Base-by-base conservation (phyloP, 1,140 invertebrate genomes). In the Drosophila ercepeae region DNA sequence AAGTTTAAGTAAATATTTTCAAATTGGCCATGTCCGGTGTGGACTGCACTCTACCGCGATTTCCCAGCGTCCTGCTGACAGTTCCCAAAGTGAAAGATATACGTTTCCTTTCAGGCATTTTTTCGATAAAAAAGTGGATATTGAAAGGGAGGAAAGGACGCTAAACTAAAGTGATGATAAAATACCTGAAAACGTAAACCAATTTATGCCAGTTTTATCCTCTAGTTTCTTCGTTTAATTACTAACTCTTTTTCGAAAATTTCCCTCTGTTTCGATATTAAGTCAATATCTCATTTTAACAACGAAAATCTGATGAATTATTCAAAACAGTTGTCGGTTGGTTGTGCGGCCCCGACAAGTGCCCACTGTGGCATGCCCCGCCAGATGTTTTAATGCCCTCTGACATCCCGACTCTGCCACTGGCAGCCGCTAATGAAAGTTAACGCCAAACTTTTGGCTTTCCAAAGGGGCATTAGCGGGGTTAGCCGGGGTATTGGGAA, bases 1-100 rank as follows among this genome's bases (percentile, higher is more conserved):
- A 86, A 88, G 61, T 81, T 88, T 74, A 81, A 86, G 81, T 86
- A 86, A 86, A 86, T 86, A 86, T 86, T 86, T 86, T 88, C 44
- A 81, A 86, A 86, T 86, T 86, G 81, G 76, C 81, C 82, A 81
- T 88, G 76, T 86, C 82, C 81, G 78, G 72, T 29, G 49, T 53
- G 54, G 58, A 57, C 46, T 70, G 14, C 58, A 60, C 19, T 25
- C 41, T 60, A 52, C 53, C 63, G 72, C 60, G 60, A 27, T 41
- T 41, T 68, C 32, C 71, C 32, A 48, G 71, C 61, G 71, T 27
- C 58, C 39, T 63, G 71, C 34, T 65, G 55, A 48, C 78, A 82
- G 69, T 48, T 50, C 58, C 57, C 32, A 72, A 39, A 65, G 61
- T 46, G 61, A 86, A 86, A 86, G 67, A 86, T 70, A 57, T 50